These are phyloP conservation scores for Cisticola juncidis DNA, from an alignment of 2,113 vertebrate genomes.

Conservation along the genomic window DNA sequence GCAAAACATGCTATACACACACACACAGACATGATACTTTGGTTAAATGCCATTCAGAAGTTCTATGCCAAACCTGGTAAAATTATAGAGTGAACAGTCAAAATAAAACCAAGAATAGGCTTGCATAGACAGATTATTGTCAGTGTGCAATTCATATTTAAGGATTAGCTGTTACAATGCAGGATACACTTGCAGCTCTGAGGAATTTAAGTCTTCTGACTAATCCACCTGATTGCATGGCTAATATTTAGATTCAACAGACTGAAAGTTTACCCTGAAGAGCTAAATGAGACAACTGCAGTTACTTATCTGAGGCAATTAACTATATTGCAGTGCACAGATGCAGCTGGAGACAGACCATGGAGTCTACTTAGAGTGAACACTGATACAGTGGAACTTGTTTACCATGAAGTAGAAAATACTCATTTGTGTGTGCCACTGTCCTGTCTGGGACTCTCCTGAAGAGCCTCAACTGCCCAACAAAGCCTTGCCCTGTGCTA, in stretches of 20 bases:
- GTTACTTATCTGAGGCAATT: constrained; percentile 30
- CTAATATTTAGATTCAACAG: constrained; percentile 9
- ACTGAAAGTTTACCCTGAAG: constrained; percentile 38
- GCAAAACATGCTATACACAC: constrained; percentile 44
- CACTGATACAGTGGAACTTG: constrained; percentile 65
- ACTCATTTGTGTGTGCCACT: background rate
- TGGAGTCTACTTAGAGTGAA: constrained; percentile 19
- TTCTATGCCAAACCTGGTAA: constrained; percentile 67
- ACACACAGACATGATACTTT: constrained; percentile 66
- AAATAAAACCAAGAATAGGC: constrained; percentile 21
- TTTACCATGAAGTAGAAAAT: constrained; percentile 16
- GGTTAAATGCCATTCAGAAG: constrained; percentile 73
- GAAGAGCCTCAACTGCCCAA: background rate
- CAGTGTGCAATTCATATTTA: constrained; percentile 31
- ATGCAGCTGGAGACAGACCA: constrained; percentile 39
- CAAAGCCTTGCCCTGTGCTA: background rate
- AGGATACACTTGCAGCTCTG: constrained; percentile 15
- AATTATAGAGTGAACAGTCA: constrained; percentile 58
- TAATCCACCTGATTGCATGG: background rate
- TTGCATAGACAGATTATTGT: constrained; percentile 75
- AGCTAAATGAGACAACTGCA: constrained; percentile 26
- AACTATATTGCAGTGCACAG: constrained; percentile 14
- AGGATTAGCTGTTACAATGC: constrained; percentile 34
- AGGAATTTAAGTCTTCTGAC: constrained; percentile 7
- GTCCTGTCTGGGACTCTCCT: background rate